Percentiles rank a stretch among this genome's conserved stretches.
These are phyloP conservation scores for Theonella swinhoei DNA, from an alignment of 37 sponge, comb jelly and placozoan species.

Conservation along the genomic window DNA sequence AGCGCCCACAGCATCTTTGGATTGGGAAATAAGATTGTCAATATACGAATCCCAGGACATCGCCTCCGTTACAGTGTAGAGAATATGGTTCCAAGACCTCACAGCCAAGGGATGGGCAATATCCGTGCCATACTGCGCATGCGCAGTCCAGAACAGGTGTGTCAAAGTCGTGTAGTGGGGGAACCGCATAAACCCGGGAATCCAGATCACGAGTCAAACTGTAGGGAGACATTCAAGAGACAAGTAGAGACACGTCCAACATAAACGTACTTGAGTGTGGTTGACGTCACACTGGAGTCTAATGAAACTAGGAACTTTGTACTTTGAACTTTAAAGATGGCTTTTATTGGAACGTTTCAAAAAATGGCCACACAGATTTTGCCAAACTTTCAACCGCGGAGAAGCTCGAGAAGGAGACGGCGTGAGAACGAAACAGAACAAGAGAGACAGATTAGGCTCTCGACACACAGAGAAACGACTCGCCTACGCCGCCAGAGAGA, in stretches of 20 bases:
- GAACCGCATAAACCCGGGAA: not conserved
- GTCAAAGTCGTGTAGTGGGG: not conserved
- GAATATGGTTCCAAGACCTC: not conserved
- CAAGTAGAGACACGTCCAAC: too few relatives aligned
- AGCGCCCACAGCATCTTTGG: slow-evolving; percentile 69
- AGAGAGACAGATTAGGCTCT: not conserved
- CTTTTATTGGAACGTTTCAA: too few relatives aligned
- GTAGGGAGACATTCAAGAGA: too few relatives aligned
- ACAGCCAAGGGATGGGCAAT: too few relatives aligned
- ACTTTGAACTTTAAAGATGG: too few relatives aligned
- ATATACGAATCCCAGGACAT: slow-evolving; percentile 90
- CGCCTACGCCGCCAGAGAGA: not conserved
- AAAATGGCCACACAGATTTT: not conserved
- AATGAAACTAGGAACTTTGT: too few relatives aligned
- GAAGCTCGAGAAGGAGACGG: not conserved
- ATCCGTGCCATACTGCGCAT: too few relatives aligned
- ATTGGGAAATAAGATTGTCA: slow-evolving; percentile 84
- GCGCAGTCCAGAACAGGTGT: too few relatives aligned
- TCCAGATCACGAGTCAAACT: too few relatives aligned
- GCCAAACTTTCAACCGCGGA: not conserved
- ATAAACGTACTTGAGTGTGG: too few relatives aligned
- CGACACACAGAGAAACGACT: not conserved
- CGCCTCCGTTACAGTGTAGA: too few relatives aligned
- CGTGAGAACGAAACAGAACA: not conserved
- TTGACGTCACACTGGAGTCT: too few relatives aligned